These are phyloP conservation scores for Caradrina clavipalpis DNA, from an alignment of 2,888 invertebrate species.

Conservation along the genomic window DNA sequence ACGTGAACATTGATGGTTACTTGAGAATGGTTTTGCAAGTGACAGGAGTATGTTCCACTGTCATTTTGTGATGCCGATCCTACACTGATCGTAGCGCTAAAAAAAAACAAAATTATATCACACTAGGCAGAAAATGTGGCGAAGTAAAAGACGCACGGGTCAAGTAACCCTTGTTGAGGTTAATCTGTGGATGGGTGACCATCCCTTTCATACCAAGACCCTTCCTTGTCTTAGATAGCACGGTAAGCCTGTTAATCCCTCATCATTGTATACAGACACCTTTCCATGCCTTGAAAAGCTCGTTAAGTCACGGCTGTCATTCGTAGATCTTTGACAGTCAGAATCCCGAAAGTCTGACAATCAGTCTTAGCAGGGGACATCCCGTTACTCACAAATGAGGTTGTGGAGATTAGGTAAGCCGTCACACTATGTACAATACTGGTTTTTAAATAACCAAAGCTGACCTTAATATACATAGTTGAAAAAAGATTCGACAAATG, in stretches of 20 bases:
- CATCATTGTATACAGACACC: too few relatives aligned
- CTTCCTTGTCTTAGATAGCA: too few relatives aligned
- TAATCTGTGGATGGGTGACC: too few relatives aligned
- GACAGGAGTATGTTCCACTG: conserved; percentile 92
- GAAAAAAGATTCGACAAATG: too few relatives aligned
- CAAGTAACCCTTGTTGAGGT: too few relatives aligned
- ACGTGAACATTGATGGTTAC: conserved; percentile 93
- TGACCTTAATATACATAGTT: too few relatives aligned
- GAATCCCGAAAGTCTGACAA: background rate
- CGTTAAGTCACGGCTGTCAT: background rate
- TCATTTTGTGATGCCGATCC: conserved; percentile 92
- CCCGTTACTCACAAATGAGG: background rate
- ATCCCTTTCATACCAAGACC: too few relatives aligned
- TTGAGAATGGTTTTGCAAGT: conserved; percentile 92
- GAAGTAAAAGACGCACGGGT: too few relatives aligned
- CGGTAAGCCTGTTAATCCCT: too few relatives aligned
- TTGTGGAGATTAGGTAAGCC: background rate
- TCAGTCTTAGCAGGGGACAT: background rate
- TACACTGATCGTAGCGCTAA: conserved; percentile 87
- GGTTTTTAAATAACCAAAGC: too few relatives aligned
- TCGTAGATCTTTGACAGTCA: background rate
- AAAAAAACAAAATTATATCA: conserved; percentile 60
- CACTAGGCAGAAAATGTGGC: background rate
- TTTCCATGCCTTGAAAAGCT: too few relatives aligned
- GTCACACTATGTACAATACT: too few relatives aligned